Conservation (phyloP, 1,140 invertebrate genomes). For the Formica selysi region DNA sequence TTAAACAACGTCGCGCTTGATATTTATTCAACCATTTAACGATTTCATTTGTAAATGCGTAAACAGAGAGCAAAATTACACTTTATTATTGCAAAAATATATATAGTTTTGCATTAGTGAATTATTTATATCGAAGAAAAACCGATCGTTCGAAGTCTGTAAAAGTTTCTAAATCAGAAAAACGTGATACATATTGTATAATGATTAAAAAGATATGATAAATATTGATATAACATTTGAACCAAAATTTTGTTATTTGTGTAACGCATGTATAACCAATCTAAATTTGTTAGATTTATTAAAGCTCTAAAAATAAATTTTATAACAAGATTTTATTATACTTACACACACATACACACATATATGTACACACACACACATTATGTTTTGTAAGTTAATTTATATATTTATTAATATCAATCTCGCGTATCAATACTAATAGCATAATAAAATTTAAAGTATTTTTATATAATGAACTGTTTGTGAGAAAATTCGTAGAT, state of each 20-base stretch:
- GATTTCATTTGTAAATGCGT: not conserved
- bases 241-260: not conserved
- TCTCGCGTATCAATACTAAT: not conserved
- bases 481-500: too few relatives aligned
- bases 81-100: not conserved
- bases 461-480: too few relatives aligned
- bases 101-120: not conserved
- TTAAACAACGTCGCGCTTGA: constrained; percentile 7
- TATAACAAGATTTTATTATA: not conserved
- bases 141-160: not conserved
- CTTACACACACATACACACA: not conserved
- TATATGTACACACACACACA: not conserved
- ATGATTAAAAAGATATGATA: too few relatives aligned
- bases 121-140: constrained; percentile 3
- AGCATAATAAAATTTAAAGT: too few relatives aligned
- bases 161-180: not conserved
- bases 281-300: not conserved
- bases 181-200: not conserved
- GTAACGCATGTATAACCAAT: not conserved
- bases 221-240: not conserved
- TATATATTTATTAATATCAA: not conserved
- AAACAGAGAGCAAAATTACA: not conserved
- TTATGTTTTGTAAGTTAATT: not conserved
- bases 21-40: constrained; percentile 32
- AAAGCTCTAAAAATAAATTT: not conserved